Conservation (phyloP, 2,888 invertebrate species). For the Timema cristinae region DNA sequence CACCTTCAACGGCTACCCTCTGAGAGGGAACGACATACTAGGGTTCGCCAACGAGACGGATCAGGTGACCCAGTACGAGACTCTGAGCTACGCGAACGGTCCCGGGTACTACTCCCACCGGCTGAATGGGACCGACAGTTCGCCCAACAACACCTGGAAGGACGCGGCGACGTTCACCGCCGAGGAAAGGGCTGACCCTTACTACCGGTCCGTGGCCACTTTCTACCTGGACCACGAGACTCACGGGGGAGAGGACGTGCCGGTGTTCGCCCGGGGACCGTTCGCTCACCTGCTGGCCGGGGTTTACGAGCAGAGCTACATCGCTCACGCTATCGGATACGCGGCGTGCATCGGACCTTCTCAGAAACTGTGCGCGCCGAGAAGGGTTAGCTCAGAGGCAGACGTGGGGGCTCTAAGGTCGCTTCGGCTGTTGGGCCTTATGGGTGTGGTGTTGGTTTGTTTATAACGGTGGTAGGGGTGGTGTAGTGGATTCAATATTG, state of each 20-base stretch:
- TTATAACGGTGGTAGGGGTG: too few relatives aligned
- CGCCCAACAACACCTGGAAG: not conserved
- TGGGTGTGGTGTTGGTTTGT: too few relatives aligned
- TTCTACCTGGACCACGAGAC: slow-evolving; percentile 19
- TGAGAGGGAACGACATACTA: slow-evolving; percentile 56
- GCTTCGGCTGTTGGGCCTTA: too few relatives aligned
- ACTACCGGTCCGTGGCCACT: slow-evolving; percentile 19
- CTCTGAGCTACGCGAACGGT: slow-evolving; percentile 60
- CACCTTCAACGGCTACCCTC: slow-evolving; percentile 59
- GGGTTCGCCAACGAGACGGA: slow-evolving; percentile 30
- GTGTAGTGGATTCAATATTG: too few relatives aligned
- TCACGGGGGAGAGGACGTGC: slow-evolving; percentile 25
- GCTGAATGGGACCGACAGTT: not conserved
- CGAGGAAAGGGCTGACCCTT: not conserved
- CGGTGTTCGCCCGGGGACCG: slow-evolving; percentile 36
- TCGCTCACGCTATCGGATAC: slow-evolving; percentile 45
- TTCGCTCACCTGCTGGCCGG: slow-evolving; percentile 49
- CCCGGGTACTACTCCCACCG: slow-evolving; percentile 54
- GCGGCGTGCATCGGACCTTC: slow-evolving; percentile 43
- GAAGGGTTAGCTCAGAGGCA: not conserved
- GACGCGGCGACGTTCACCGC: not conserved
- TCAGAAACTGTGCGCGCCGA: not conserved
- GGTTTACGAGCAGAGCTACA: slow-evolving; percentile 48
- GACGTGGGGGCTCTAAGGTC: too few relatives aligned
- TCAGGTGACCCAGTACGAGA: slow-evolving; percentile 47